Evolutionary conservation across 35 echinoderm and acorn worm genomes (phyloP), one percentile per base, ranked within the genome.

Genomic region (Apostichopus japonicus): DNA sequence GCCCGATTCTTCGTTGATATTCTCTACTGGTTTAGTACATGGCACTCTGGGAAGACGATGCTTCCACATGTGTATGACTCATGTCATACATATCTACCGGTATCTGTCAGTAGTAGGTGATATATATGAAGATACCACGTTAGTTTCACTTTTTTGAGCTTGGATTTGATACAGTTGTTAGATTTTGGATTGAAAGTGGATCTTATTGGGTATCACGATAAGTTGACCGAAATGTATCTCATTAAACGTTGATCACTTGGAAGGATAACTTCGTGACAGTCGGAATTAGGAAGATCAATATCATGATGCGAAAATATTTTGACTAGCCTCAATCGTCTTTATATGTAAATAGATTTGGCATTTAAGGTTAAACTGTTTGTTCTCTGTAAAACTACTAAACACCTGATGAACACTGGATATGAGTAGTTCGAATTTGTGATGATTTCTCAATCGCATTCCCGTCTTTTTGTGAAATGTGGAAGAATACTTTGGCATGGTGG

Each of bases 1-100:
- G n/a, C 81, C 71, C 71, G 71, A 19, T 19, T 75, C 71, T 75
- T 75, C 71, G 71, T 75, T 75, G 21, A 75, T 75, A 75, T 75
- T 75, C 16, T 75, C 22, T 23, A 21, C 17, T 75, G 71, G 16
- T 21, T 19, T 23, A 75, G 71, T 75, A 21, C 22, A 75, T 75
- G 71, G 71, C 71, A 75, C 22, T 75, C 71, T 75, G 71, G 71
- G 71, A 75, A 23, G 21, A 75, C 15, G 5, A 75, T 75, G 71
- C 22, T 75, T 75, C 71, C 71, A 75, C 71, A 75, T 7, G 21
- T 61, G 21, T 19, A 23, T 75, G 71, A 75, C 71, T 75, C 71
- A 75, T 23, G 71, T 75, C 71, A 24, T 75, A 75, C 17, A 23
- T 75, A 75, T 75, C 71, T 75, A 19, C 71, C 71, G 71, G 71